Base-by-base conservation (phyloP, 2,888 invertebrate genomes). In the Leptura quadrifasciata region DNA sequence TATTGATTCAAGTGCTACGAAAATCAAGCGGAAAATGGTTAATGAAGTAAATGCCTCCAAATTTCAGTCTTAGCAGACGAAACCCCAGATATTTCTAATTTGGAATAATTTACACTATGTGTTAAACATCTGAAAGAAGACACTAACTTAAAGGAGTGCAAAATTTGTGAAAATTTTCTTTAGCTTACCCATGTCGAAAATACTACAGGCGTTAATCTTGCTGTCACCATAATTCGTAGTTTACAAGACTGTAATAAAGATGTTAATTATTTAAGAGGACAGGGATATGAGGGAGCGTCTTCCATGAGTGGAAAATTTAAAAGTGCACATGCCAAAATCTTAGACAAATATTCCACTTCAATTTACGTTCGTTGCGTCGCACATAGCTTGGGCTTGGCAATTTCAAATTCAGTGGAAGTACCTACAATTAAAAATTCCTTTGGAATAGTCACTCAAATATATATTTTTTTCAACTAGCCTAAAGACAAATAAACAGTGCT, bases 271-370 rank as follows among this genome's bases (percentile, higher is more conserved):
- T n/a, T 52, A 52, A 52, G 52, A 52, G 52, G 52, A n/a, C n/a
- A n/a, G n/a, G n/a, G n/a, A n/a, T 52, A 52, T 52, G 52, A 52
- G 4, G 52, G 52, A n/a, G 10, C 52, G 12, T 12, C 52, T 52
- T 52, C 52, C n/a, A 52, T 52, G 52, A 52, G 52, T 52, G 52
- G 52, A 52, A 52, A 52, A 52, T 52, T 52, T 52, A 52, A 52
- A 3, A 12, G 52, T n/a, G n/a, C 52, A n/a, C 52, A 52, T 6
- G 52, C 52, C 15, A 52, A n/a, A 52, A 52, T 52, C 12, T 52
- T 52, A n/a, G 52, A 52, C 2, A 52, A 52, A 52, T 52, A 52
- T n/a, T 12, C 52, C 12, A 52, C 52, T n/a, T 4, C 52, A 12
- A 52, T 52, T 52, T 52, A 52, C 52, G 52, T 52, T 52, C 52